Evolutionary conservation across 2,113 vertebrate species (phyloP).

Genomic region (Nesoenas mayeri): DNA sequence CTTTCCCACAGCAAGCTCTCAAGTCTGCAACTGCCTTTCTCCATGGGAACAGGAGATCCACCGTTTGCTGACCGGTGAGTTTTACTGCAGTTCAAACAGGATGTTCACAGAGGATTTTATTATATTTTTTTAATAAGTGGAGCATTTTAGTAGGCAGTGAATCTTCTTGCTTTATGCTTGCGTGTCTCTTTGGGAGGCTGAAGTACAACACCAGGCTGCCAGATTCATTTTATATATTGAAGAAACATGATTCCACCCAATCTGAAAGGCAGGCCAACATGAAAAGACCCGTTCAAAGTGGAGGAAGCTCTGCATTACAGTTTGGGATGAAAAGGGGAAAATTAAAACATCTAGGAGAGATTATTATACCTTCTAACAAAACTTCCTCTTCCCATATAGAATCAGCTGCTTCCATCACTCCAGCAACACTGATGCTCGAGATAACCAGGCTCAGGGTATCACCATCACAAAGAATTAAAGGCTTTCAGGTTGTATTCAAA

Average conservation of each 20-base stretch:
- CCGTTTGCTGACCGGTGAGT: background rate
- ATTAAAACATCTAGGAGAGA: constrained; percentile 27
- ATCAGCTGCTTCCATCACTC: background rate
- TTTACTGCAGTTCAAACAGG: background rate
- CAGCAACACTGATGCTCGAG: background rate
- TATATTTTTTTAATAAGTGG: background rate
- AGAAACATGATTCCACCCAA: background rate
- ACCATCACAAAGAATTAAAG: background rate
- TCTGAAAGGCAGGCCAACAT: background rate
- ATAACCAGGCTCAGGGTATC: background rate
- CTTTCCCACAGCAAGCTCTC: constrained; percentile 46
- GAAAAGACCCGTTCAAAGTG: background rate
- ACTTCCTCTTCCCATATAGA: background rate
- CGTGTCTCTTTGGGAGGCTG: background rate
- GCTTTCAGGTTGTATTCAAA: background rate
- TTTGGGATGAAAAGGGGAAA: constrained; percentile 14
- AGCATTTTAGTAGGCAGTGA: background rate
- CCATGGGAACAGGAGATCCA: constrained; percentile 49
- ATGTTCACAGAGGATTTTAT: background rate
- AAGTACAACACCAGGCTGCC: background rate
- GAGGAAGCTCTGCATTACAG: background rate
- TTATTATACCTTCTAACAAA: constrained; percentile 4
- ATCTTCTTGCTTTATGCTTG: constrained; percentile 26
- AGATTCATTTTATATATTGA: constrained; percentile 4
- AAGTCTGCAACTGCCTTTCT: constrained; percentile 1